Evolutionary conservation across 2,888 invertebrate species (phyloP), one percentile per base, ranked within the genome.

Genomic region (Lobophora halterata): DNA sequence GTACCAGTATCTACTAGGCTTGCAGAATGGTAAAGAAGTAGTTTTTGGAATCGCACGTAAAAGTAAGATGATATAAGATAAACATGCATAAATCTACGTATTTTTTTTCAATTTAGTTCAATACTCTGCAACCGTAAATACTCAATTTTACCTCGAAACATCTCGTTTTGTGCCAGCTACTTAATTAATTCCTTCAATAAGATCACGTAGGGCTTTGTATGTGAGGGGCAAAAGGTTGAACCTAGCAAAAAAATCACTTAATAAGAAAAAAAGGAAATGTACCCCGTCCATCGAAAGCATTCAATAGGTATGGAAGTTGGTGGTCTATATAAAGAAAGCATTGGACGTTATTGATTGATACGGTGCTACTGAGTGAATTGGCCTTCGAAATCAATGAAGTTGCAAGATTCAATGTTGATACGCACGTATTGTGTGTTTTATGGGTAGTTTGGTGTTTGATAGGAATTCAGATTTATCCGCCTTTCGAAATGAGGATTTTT

Each of bases 161-260:
- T 46, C 32, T 49, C 49, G 49, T 65, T 64, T 60, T 56, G 59
- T 58, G 49, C 53, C 52, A 55, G 58, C 57, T 20, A 52, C 58
- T 65, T 76, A 73, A 79, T 79, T 78, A 78, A 75, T 67, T 74
- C 58, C 36, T 42, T 65, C 70, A 72, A 76, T 76, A 63, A 62
- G 69, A 64, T 72, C 79, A 80, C 80, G 78, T 75, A 67, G 56
- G 34, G 44, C 18, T 51, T 53, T 63, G 61, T 61, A 49, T 68
- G 65, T 70, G 68, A 55, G 61, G 64, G 58, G 55, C 65, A 64
- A 39, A 45, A 33, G 42, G 55, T 43, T 68, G 69, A 68, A 68
- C 68, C 58, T 10, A 16, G 3, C 24, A 23, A 14, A 17, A 8
- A 31, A 31, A 21, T 9, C 7, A 12, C n/a, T 29, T 19, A 7